Conservation (phyloP, 1,140 invertebrate species). For the Agrypnia vestita region DNA sequence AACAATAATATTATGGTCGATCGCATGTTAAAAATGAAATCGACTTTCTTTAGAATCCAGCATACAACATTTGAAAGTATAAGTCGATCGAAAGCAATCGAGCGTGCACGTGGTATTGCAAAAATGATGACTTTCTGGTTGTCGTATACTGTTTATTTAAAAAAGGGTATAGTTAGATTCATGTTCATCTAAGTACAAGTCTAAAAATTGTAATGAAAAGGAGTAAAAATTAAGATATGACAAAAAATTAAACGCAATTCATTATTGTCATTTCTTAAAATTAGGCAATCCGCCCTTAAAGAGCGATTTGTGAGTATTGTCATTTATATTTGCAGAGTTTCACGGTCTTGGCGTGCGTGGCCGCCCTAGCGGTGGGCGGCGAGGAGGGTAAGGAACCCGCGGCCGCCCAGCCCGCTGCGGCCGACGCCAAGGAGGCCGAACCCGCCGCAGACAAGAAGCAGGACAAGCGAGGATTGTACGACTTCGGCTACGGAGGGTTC, state of each 20-base stretch:
- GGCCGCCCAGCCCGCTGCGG: slow-evolving; percentile 68
- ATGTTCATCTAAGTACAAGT: too few relatives aligned
- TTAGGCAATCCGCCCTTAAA: too few relatives aligned
- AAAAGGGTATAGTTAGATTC: too few relatives aligned
- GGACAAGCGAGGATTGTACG: slow-evolving; percentile 78
- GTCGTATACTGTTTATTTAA: too few relatives aligned
- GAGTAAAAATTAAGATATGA: background rate
- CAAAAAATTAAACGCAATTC: too few relatives aligned
- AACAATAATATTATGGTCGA: background rate
- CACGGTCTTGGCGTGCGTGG: slow-evolving; percentile 71
- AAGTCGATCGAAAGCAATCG: too few relatives aligned
- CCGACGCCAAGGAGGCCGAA: slow-evolving; percentile 65
- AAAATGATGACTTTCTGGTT: too few relatives aligned
- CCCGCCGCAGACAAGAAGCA: slow-evolving; percentile 75
- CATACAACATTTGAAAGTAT: slow-evolving; percentile 9
- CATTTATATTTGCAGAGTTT: slow-evolving; percentile 65
- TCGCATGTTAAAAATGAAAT: slow-evolving; percentile 13
- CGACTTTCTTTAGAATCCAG: slow-evolving; percentile 11
- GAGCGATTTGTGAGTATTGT: background rate
- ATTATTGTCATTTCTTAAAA: background rate
- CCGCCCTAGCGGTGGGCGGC: slow-evolving; percentile 71
- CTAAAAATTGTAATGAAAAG: too few relatives aligned
- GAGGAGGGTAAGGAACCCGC: slow-evolving; percentile 72
- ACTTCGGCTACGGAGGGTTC: slow-evolving; percentile 70
- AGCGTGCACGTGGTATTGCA: background rate